Percentiles rank a stretch among this genome's conserved stretches.
phyloP scores from a whole-genome alignment of 2,888 invertebrate genomes.

The Odontocolon sp. region DNA sequence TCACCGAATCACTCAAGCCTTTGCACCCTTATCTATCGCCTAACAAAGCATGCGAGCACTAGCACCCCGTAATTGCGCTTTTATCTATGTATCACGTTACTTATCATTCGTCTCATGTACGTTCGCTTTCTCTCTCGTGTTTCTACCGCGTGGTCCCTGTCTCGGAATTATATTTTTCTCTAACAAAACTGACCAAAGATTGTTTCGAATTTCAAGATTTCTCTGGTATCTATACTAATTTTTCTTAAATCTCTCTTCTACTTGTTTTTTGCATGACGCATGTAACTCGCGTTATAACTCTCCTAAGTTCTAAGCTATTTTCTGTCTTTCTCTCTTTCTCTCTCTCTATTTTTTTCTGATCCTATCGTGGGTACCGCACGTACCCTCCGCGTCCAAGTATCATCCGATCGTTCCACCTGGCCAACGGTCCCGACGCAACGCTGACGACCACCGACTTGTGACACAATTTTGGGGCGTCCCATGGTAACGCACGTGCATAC shows the following conservation, averaged over 20 bases:
- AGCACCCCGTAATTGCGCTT: slow-evolving; percentile 41
- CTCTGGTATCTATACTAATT: not conserved
- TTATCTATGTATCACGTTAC: slow-evolving; percentile 21
- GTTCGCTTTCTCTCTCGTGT: slow-evolving; percentile 9
- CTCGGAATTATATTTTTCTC: slow-evolving; percentile 21
- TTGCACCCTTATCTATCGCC: slow-evolving; percentile 31
- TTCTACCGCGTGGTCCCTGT: slow-evolving; percentile 8
- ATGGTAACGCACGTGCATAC: slow-evolving; percentile 59
- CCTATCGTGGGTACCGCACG: slow-evolving; percentile 22
- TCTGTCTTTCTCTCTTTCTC: not conserved
- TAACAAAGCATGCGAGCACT: slow-evolving; percentile 55
- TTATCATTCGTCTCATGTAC: slow-evolving; percentile 27
- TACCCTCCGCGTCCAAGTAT: slow-evolving; percentile 50
- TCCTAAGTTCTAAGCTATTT: slow-evolving; percentile 6
- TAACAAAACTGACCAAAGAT: slow-evolving; percentile 44
- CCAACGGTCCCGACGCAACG: slow-evolving; percentile 79
- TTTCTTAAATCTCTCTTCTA: not conserved
- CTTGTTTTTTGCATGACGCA: slow-evolving; percentile 12
- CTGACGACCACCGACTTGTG: slow-evolving; percentile 72
- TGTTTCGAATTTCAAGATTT: not conserved
- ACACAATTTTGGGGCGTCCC: slow-evolving; percentile 64
- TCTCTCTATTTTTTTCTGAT: slow-evolving; percentile 14
- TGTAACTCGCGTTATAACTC: slow-evolving; percentile 18
- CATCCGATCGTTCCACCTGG: slow-evolving; percentile 73
- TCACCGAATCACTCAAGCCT: slow-evolving; percentile 45